phyloP scores from a whole-genome alignment of 2,113 vertebrate genomes.

The Neolamprologus toae region DNA sequence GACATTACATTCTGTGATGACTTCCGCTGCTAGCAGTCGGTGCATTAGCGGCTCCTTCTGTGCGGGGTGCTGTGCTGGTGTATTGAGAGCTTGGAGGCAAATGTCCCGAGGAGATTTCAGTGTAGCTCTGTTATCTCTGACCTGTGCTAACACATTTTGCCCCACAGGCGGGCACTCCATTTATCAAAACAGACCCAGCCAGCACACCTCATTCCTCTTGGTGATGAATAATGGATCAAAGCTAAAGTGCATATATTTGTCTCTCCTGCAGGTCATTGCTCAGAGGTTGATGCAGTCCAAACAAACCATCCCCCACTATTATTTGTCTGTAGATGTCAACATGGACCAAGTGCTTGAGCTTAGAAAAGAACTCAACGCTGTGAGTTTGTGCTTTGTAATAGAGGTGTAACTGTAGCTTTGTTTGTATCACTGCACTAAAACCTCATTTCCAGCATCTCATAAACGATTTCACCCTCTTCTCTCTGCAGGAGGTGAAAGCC shows the following conservation, averaged over 20 bases:
- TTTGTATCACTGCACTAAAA: background rate
- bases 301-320: slow-evolving; percentile 98
- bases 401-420: background rate
- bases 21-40: background rate
- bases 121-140: background rate
- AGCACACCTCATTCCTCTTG: background rate
- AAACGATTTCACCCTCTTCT: background rate
- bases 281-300: slow-evolving; percentile 96
- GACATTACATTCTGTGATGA: background rate
- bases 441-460: background rate
- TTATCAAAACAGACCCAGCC: background rate
- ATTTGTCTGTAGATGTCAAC: slow-evolving; percentile 91
- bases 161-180: background rate
- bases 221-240: background rate
- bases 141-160: background rate
- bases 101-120: background rate
- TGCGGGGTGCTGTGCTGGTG: background rate
- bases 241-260: background rate
- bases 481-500: slow-evolving; percentile 79
- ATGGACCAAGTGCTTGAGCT: slow-evolving; percentile 90
- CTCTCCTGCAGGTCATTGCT: slow-evolving; percentile 83
- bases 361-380: slow-evolving; percentile 89
- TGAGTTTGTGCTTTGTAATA: slow-evolving; percentile 45
- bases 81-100: background rate
- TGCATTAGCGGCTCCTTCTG: background rate